phyloP scores from a whole-genome alignment of 2,888 invertebrate genomes.

The Agriotes lineatus region DNA sequence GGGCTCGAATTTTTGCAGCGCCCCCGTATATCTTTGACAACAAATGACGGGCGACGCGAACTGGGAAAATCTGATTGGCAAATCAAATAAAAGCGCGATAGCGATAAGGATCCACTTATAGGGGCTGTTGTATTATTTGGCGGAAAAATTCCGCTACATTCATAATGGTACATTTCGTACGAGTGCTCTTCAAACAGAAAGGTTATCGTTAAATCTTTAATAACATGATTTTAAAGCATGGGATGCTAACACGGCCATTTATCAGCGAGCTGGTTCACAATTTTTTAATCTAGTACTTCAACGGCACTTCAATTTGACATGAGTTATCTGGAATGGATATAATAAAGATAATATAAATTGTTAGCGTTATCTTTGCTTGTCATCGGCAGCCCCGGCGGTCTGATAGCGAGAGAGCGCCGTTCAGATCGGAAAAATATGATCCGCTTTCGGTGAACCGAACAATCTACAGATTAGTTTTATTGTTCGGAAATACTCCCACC shows the following conservation, averaged over 20 bases:
- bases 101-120: not conserved
- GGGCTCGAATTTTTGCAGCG: not conserved
- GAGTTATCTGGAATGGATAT: conserved; percentile 28
- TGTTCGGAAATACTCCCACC: not conserved
- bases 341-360: conserved; percentile 33
- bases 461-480: conserved; percentile 17
- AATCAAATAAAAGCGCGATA: conserved; percentile 13
- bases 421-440: conserved; percentile 15
- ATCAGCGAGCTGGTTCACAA: conserved; percentile 17
- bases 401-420: conserved; percentile 17
- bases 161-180: conserved; percentile 11
- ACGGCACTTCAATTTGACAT: conserved; percentile 27
- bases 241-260: conserved; percentile 21
- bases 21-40: conserved; percentile 3
- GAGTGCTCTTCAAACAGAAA: conserved; percentile 17
- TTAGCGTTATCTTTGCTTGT: conserved; percentile 27
- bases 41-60: too few species aligned
- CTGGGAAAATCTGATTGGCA: conserved; percentile 8
- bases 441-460: conserved; percentile 12
- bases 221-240: conserved; percentile 20
- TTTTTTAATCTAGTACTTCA: conserved; percentile 25
- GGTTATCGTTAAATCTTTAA: conserved; percentile 25
- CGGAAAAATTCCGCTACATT: conserved; percentile 15
- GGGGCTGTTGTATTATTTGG: not conserved
- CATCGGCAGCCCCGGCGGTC: conserved; percentile 22